Conservation (phyloP, 2,888 invertebrate genomes). For the Auanema freiburgensis region DNA sequence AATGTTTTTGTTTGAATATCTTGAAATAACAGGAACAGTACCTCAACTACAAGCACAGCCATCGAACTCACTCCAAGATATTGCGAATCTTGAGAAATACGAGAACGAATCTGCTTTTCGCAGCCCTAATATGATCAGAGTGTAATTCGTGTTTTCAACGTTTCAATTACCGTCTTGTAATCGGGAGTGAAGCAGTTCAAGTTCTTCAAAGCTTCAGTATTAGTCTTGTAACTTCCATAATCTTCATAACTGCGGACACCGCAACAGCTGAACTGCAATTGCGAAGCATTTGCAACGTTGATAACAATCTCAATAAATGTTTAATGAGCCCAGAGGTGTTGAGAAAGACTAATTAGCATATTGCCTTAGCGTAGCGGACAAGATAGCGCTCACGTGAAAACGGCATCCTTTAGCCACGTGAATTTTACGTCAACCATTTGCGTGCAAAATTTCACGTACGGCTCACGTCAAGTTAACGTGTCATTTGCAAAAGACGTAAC, state of each 20-base stretch:
- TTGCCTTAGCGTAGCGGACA: too few species aligned
- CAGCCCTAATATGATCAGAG: constrained; percentile 27
- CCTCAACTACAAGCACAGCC: constrained; percentile 40
- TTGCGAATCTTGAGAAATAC: constrained; percentile 33
- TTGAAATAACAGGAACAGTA: constrained; percentile 5
- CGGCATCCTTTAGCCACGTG: too few species aligned
- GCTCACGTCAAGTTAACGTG: too few species aligned
- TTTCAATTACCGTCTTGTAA: background rate
- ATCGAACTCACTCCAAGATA: constrained; percentile 41
- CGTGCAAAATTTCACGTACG: too few species aligned
- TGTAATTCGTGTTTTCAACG: background rate
- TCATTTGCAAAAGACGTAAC: too few species aligned
- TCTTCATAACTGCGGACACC: constrained; percentile 28
- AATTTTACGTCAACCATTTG: too few species aligned
- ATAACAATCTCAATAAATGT: too few species aligned
- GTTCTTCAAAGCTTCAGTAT: background rate
- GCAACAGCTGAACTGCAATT: constrained; percentile 38
- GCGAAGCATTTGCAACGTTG: background rate
- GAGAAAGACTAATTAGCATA: too few species aligned
- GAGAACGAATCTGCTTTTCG: constrained; percentile 30
- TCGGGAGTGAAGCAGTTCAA: constrained; percentile 11
- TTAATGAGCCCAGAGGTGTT: background rate
- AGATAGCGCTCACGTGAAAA: too few species aligned
- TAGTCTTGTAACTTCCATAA: constrained; percentile 20
- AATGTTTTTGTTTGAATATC: background rate